Evolutionary conservation across 2,797 vertebrate species (phyloP).

Genomic region (Neomorphus geoffroyi): DNA sequence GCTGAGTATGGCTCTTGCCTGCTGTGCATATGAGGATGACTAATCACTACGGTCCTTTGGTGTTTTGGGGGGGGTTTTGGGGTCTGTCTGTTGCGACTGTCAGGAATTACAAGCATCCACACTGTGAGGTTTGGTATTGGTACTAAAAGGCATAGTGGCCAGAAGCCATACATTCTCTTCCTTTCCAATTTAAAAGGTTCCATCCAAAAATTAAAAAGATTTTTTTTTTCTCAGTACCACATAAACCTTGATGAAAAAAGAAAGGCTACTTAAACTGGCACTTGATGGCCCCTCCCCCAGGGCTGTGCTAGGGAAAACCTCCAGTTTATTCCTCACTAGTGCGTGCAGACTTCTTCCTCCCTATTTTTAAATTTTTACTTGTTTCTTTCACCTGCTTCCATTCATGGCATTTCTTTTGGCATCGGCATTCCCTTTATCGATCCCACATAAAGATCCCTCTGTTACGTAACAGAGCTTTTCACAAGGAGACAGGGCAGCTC

Average conservation of each 20-base stretch:
- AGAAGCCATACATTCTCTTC: neutral
- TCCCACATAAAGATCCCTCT: neutral
- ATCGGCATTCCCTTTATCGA: rapidly evolving
- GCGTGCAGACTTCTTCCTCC: neutral
- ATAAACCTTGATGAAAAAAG: neutral
- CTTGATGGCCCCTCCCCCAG: neutral
- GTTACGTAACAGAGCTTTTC: neutral
- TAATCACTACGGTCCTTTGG: neutral
- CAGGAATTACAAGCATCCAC: neutral
- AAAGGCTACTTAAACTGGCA: neutral
- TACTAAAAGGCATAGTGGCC: neutral
- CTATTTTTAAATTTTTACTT: neutral
- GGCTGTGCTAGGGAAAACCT: neutral
- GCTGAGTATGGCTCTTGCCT: neutral
- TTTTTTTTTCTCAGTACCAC: neutral
- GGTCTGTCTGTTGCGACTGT: neutral
- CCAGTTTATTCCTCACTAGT: neutral
- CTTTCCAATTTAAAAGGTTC: neutral
- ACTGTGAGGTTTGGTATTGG: neutral
- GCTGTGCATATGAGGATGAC: neutral
- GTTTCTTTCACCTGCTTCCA: neutral
- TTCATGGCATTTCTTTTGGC: neutral
- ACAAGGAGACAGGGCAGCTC: neutral
- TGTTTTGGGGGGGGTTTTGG: neutral
- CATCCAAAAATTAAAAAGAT: neutral